Conservation (phyloP, 2,797 vertebrate genomes). For the Acipenser oxyrinchus region DNA sequence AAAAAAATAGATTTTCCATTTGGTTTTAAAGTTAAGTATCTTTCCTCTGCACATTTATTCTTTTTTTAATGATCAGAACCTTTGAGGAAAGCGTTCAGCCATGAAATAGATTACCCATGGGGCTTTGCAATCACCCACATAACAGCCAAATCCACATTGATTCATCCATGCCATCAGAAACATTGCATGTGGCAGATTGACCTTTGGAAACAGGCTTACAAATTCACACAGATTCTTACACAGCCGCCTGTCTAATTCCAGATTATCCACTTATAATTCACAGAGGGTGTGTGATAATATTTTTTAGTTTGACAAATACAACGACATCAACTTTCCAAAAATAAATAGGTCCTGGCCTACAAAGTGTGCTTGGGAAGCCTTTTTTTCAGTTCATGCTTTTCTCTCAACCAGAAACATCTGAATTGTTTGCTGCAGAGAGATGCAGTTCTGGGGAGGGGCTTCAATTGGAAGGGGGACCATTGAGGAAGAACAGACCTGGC, state of each 20-base stretch:
- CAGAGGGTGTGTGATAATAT: background rate
- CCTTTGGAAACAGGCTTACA: constrained; percentile 3
- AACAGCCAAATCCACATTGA: constrained; percentile 3
- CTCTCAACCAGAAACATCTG: no score
- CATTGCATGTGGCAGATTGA: background rate
- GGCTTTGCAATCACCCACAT: constrained; percentile 1
- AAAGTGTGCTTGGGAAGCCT: no score
- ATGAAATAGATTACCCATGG: constrained; percentile 9
- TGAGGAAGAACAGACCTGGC: no score
- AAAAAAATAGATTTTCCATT: constrained; percentile 8
- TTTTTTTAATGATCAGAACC: constrained; percentile 1
- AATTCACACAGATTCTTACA: background rate
- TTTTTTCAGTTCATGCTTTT: no score
- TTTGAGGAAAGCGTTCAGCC: background rate
- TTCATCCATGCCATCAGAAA: constrained; percentile 1
- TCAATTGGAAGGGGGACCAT: no score
- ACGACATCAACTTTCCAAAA: no score
- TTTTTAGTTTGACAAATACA: background rate
- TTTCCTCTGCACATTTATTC: background rate
- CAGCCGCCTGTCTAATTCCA: constrained; percentile 2
- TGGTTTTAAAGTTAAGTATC: constrained; percentile 7
- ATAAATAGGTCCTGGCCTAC: no score
- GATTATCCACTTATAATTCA: background rate
- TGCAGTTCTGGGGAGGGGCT: no score
- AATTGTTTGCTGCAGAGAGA: no score